Percentiles rank a stretch among this genome's conserved stretches.
Evolutionary conservation across 2,888 invertebrate species (phyloP).

Genomic region (Archips xylosteana): DNA sequence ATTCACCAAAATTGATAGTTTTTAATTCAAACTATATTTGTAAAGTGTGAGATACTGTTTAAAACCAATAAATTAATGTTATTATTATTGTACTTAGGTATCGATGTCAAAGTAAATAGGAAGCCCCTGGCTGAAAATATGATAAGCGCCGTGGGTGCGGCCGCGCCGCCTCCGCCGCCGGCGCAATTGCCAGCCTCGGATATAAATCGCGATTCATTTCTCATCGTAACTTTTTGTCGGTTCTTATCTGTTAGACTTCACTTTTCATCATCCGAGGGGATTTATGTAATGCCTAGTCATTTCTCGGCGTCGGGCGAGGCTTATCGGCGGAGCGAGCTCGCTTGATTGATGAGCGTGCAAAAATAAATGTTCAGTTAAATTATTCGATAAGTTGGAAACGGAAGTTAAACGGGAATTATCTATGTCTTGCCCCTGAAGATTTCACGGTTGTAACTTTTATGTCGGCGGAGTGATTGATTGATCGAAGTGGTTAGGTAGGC

Average conservation of each 20-base stretch:
- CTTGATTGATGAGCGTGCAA: slow-evolving; percentile 87
- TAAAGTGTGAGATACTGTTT: too few relatives aligned
- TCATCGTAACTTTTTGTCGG: slow-evolving; percentile 87
- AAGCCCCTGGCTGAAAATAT: slow-evolving; percentile 33
- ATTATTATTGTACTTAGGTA: neutral
- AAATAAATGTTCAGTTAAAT: slow-evolving; percentile 87
- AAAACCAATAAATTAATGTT: too few relatives aligned
- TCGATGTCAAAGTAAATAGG: slow-evolving; percentile 5
- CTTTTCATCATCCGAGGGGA: slow-evolving; percentile 87
- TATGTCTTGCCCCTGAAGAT: slow-evolving; percentile 84
- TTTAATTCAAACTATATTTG: too few relatives aligned
- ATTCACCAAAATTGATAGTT: too few relatives aligned
- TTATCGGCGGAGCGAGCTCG: slow-evolving; percentile 82
- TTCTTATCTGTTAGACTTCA: slow-evolving; percentile 87
- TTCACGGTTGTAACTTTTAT: slow-evolving; percentile 82
- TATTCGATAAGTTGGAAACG: slow-evolving; percentile 87
- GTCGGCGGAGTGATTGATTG: slow-evolving; percentile 78
- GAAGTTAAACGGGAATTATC: slow-evolving; percentile 87
- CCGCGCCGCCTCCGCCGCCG: slow-evolving; percentile 48
- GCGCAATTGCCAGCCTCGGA: slow-evolving; percentile 71
- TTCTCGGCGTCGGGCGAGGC: slow-evolving; percentile 86
- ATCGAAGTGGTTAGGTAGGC: slow-evolving; percentile 55
- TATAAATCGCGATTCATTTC: slow-evolving; percentile 86
- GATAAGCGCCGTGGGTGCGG: slow-evolving; percentile 44
- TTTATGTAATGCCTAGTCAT: slow-evolving; percentile 87